Evolutionary conservation across 2,113 vertebrate species (phyloP), one percentile per base, ranked within the genome.

Genomic region (Toxotes chatareus): DNA sequence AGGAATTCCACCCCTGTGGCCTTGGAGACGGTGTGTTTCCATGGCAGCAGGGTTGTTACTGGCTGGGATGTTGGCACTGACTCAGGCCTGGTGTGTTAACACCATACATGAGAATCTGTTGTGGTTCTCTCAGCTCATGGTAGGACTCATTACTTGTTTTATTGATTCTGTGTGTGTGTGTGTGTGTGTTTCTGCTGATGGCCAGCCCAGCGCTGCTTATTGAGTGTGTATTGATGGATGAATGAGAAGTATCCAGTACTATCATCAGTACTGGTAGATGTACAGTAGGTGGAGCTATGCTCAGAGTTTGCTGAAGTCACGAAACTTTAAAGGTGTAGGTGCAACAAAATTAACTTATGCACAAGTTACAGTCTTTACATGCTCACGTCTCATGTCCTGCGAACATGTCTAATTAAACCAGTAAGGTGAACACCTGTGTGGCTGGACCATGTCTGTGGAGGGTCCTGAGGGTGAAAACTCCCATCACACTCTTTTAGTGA

Each of bases 111-210:
- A 96, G 89, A 95, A 95, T 86, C 88, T 96, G 79, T 92, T 79
- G 82, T 95, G 93, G 90, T 95, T 96, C 92, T 94, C 94, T 44
- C 89, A 94, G 81, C 80, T 95, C 87, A 89, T 70, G 93, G 93
- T 91, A 92, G 87, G 91, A 49, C 23, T 47, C 38, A 4, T 57
- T 51, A 68, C 14, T 10, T 27, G 38, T 61, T 57, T 74, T 66
- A 66, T 73, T 42, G 71, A 69, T 42, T 75, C 65, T n/a, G n/a
- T 57, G 27, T 27, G 27, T 27, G 27, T 27, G 27, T 27, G 27
- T 27, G 27, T 27, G 27, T 27, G 27, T 27, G 23, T 27, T 23
- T 47, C 16, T 17, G 3, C 14, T 5, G 3, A 47, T 5, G 4
- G 46, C 3, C 46, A 17, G 46, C 19, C 49, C 49, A 53, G 17